These are phyloP conservation scores for Apostichopus californicus DNA, from an alignment of 35 echinoderm and acorn worm species.

Conservation along the genomic window DNA sequence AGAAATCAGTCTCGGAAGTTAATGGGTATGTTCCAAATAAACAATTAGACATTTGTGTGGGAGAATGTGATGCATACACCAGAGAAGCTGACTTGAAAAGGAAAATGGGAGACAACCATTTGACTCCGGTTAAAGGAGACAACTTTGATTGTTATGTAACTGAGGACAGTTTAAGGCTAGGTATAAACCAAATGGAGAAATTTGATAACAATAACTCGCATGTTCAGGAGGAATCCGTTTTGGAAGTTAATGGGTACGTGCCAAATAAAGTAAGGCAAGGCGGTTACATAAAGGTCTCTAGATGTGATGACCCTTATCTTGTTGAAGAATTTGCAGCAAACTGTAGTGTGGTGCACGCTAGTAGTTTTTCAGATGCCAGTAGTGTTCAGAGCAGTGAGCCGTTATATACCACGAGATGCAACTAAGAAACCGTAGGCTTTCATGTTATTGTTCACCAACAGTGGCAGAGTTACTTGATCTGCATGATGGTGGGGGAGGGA, in stretches of 20 bases:
- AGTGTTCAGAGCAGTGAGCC: too few species aligned
- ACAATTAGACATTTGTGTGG: background rate
- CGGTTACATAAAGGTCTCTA: background rate
- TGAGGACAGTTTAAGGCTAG: background rate
- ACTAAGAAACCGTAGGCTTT: too few species aligned
- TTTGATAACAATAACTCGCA: background rate
- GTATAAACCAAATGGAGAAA: background rate
- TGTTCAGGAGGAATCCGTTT: background rate
- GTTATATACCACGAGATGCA: too few species aligned
- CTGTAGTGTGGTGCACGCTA: too few species aligned
- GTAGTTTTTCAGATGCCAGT: too few species aligned
- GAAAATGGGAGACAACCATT: background rate
- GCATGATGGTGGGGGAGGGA: too few species aligned
- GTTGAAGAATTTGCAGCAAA: background rate
- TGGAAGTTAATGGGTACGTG: background rate
- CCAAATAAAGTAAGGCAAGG: background rate
- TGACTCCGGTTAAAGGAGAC: background rate
- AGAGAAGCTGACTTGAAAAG: background rate
- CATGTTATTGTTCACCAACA: too few species aligned
- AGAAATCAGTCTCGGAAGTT: background rate
- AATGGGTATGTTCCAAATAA: background rate
- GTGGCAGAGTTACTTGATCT: too few species aligned
- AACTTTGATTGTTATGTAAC: background rate
- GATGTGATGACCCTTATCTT: background rate
- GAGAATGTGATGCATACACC: background rate